Conservation (phyloP, 2,113 vertebrate genomes). For the Mungos mungo region DNA sequence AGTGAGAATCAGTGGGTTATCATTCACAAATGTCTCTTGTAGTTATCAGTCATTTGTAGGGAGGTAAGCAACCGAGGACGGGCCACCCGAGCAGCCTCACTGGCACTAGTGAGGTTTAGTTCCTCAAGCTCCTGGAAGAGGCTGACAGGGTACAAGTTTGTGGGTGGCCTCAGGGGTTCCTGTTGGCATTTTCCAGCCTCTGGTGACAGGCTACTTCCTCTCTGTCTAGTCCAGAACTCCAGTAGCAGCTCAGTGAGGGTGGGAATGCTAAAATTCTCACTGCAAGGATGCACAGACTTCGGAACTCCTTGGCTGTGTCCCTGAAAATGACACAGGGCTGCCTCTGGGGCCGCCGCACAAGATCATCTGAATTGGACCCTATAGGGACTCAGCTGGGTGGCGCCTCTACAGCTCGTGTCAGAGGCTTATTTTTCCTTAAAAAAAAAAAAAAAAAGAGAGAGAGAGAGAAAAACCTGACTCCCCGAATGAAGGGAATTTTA, state of each 20-base stretch:
- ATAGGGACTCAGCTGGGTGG: background rate
- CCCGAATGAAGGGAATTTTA: constrained; percentile 26
- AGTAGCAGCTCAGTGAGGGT: background rate
- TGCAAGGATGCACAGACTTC: background rate
- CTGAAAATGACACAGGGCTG: background rate
- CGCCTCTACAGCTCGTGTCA: background rate
- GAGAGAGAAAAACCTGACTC: background rate
- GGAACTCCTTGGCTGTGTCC: background rate
- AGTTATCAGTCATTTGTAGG: background rate
- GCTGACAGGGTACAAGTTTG: background rate
- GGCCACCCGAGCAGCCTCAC: background rate
- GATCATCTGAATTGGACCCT: background rate
- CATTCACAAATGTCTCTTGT: background rate
- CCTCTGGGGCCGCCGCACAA: background rate
- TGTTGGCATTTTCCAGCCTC: background rate
- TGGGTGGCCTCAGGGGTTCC: background rate
- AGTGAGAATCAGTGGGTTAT: background rate
- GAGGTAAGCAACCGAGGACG: background rate
- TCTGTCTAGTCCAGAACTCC: background rate
- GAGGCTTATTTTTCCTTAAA: constrained; percentile 15
- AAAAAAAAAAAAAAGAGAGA: background rate
- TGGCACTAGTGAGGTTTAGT: background rate
- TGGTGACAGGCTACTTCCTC: background rate
- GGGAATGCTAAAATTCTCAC: background rate
- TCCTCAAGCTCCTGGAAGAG: background rate